These are phyloP conservation scores for Carduelis carduelis DNA, from an alignment of 2,797 vertebrate species.

Conservation along the genomic window DNA sequence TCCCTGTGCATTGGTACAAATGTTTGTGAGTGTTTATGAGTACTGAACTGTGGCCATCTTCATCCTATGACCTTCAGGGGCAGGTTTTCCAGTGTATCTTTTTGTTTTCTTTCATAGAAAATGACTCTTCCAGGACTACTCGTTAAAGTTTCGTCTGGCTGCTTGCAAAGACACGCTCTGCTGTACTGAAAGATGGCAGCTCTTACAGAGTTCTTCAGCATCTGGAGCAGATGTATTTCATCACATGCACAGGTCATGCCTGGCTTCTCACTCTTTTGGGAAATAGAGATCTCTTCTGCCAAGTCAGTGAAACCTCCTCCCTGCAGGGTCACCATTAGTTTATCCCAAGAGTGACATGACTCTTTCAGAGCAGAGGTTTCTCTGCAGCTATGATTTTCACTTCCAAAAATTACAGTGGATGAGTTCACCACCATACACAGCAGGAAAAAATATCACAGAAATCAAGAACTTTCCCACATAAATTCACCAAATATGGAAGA, in stretches of 20 bases:
- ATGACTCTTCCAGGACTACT: background rate
- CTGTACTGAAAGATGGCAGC: slow-evolving; percentile 19
- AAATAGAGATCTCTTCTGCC: slow-evolving; percentile 43
- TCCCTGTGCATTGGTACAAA: background rate
- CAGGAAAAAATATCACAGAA: background rate
- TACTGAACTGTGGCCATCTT: background rate
- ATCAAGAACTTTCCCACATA: background rate
- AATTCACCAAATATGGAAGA: background rate
- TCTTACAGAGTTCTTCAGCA: slow-evolving; percentile 20
- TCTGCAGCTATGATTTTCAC: background rate
- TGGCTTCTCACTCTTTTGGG: background rate
- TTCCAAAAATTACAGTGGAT: background rate
- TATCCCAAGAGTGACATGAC: background rate
- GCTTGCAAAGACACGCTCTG: background rate
- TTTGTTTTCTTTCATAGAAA: background rate
- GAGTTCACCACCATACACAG: background rate
- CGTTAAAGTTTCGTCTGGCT: background rate
- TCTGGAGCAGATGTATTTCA: slow-evolving; percentile 18
- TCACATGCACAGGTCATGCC: slow-evolving; percentile 12
- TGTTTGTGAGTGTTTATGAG: background rate
- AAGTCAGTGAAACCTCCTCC: slow-evolving; percentile 16
- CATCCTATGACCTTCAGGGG: background rate
- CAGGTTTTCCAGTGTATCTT: background rate
- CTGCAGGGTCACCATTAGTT: background rate
- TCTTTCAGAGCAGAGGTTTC: background rate